These are phyloP conservation scores for Sylvietta virens DNA, from an alignment of 2,113 vertebrate genomes.

Conservation along the genomic window DNA sequence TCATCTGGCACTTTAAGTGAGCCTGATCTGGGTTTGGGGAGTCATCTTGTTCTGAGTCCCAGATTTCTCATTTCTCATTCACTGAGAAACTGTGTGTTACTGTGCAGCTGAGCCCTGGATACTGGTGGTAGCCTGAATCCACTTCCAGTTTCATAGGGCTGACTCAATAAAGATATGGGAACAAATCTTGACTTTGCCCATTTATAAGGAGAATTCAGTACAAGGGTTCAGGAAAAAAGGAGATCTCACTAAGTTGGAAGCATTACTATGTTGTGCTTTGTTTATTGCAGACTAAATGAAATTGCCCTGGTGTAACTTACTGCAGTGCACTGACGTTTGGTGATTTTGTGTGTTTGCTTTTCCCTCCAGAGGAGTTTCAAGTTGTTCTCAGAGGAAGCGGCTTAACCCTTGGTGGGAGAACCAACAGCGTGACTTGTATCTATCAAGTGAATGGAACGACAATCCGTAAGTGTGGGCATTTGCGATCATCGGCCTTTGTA, in stretches of 20 bases:
- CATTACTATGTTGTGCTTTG: neutral
- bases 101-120: neutral
- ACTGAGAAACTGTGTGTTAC: neutral
- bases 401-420: conserved; percentile 75
- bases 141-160: neutral
- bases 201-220: neutral
- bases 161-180: neutral
- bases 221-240: neutral
- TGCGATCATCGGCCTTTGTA: neutral
- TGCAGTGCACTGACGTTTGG: neutral
- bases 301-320: neutral
- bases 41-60: neutral
- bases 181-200: neutral
- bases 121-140: neutral
- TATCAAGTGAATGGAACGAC: conserved; percentile 78
- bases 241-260: neutral
- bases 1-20: neutral
- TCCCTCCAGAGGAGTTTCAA: conserved; percentile 85
- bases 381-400: conserved; percentile 87
- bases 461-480: conserved; percentile 73
- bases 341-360: neutral
- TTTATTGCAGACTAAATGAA: neutral
- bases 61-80: neutral
- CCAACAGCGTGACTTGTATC: conserved; percentile 74
- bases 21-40: neutral